A percentile compares a stretch with the other conserved stretches of the same genome.
phyloP scores from a whole-genome alignment of 2,888 invertebrate genomes.

The Tinea trinotella region DNA sequence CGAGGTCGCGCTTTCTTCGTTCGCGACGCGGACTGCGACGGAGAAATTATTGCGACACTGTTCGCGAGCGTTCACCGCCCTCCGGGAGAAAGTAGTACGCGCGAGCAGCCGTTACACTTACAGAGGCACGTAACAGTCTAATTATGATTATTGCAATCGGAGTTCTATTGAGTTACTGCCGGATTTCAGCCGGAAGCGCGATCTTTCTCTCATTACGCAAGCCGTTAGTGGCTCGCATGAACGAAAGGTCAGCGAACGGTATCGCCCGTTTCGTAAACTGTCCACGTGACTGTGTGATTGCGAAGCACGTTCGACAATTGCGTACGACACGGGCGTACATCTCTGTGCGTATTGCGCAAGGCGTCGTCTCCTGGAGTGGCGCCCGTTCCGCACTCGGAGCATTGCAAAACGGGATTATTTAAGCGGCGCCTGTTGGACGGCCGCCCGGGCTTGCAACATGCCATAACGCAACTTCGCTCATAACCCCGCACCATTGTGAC shows the following conservation, averaged over 20 bases:
- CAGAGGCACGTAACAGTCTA: slow-evolving; percentile 65
- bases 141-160: slow-evolving; percentile 64
- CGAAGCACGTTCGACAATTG: slow-evolving; percentile 44
- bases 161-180: slow-evolving; percentile 45
- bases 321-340: slow-evolving; percentile 33
- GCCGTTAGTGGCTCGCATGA: slow-evolving; percentile 40
- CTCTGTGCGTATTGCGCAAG: slow-evolving; percentile 38
- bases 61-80: slow-evolving; percentile 62
- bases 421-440: slow-evolving; percentile 59
- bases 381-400: slow-evolving; percentile 61
- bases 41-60: slow-evolving; percentile 71
- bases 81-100: slow-evolving; percentile 71
- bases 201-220: slow-evolving; percentile 43
- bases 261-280: slow-evolving; percentile 45
- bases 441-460: slow-evolving; percentile 69
- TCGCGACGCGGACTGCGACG: slow-evolving; percentile 49
- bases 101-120: slow-evolving; percentile 54
- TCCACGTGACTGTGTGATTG: slow-evolving; percentile 30
- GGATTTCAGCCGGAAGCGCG: slow-evolving; percentile 6
- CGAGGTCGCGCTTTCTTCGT: slow-evolving; percentile 72
- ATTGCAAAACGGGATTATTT: slow-evolving; percentile 71
- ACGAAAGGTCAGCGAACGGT: slow-evolving; percentile 56
- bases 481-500: slow-evolving; percentile 68
- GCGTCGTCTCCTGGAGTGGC: slow-evolving; percentile 42
- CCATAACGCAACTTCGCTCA: slow-evolving; percentile 68